phyloP scores from a whole-genome alignment of 2,888 invertebrate species.

The Fabriciana adippe region DNA sequence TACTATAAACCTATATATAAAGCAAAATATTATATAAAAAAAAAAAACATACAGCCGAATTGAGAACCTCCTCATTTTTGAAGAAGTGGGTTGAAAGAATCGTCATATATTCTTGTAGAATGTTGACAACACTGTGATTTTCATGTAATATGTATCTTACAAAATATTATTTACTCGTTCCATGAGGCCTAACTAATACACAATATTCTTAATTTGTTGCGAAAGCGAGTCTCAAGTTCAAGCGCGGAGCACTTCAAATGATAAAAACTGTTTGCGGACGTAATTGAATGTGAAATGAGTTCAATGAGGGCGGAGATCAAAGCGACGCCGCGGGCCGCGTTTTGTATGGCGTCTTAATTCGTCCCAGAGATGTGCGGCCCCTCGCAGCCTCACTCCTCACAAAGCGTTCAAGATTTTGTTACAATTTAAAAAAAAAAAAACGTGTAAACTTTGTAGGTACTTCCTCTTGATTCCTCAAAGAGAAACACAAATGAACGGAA shows the following conservation, averaged over 20 bases:
- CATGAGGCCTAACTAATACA: neutral
- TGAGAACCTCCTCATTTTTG: too few species aligned
- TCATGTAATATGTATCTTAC: too few species aligned
- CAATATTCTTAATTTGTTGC: neutral
- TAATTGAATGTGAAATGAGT: slow-evolving; percentile 53
- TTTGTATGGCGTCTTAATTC: slow-evolving; percentile 42
- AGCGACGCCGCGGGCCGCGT: slow-evolving; percentile 40
- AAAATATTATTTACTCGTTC: too few species aligned
- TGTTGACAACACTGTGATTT: too few species aligned
- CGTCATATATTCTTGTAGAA: too few species aligned
- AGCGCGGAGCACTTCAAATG: slow-evolving; percentile 30
- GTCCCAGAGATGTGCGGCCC: slow-evolving; percentile 36
- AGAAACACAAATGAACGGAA: slow-evolving; percentile 4
- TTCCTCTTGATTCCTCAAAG: neutral
- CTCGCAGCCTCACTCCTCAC: slow-evolving; percentile 4
- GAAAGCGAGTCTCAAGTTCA: slow-evolving; percentile 4
- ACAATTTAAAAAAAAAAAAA: slow-evolving; percentile 6
- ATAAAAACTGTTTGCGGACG: slow-evolving; percentile 49
- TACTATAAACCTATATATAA: too few species aligned
- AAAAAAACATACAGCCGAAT: too few species aligned
- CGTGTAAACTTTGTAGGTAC: neutral
- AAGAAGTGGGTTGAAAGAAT: too few species aligned
- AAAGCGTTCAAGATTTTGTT: slow-evolving; percentile 9
- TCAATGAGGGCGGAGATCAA: slow-evolving; percentile 37
- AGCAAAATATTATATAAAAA: too few species aligned